Percentiles rank a stretch among this genome's conserved stretches.
These are phyloP conservation scores for Drosophila multiciliata DNA, from an alignment of 2,888 invertebrate species.

Conservation along the genomic window DNA sequence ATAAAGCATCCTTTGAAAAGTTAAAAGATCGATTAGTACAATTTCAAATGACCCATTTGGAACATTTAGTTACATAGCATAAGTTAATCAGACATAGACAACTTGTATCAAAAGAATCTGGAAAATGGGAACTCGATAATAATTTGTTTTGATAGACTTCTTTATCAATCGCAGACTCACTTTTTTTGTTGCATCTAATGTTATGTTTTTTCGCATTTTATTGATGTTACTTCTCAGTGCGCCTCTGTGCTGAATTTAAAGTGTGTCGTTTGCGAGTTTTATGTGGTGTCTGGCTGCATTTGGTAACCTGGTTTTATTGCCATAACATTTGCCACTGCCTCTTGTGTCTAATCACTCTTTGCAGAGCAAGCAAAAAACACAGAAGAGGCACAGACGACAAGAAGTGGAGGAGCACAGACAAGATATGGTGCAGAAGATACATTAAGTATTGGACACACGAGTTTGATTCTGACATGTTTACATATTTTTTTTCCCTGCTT, in stretches of 20 bases:
- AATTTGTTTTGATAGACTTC: slow-evolving; percentile 57
- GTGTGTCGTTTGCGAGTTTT: slow-evolving; percentile 65
- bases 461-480: slow-evolving; percentile 72
- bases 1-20: slow-evolving; percentile 1
- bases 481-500: slow-evolving; percentile 42
- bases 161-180: slow-evolving; percentile 76
- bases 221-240: slow-evolving; percentile 40
- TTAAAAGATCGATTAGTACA: not conserved
- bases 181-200: slow-evolving; percentile 36
- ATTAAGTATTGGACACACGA: slow-evolving; percentile 73
- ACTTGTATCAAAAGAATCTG: slow-evolving; percentile 4
- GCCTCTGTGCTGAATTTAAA: slow-evolving; percentile 58
- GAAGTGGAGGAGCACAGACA: slow-evolving; percentile 20
- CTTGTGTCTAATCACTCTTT: slow-evolving; percentile 71
- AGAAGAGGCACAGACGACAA: not conserved
- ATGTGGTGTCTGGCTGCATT: slow-evolving; percentile 72
- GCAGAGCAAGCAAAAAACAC: slow-evolving; percentile 26
- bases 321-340: slow-evolving; percentile 70
- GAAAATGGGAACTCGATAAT: slow-evolving; percentile 22
- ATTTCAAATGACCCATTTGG: not conserved
- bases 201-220: slow-evolving; percentile 28
- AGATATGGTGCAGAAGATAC: slow-evolving; percentile 71
- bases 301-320: slow-evolving; percentile 80
- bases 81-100: not conserved
- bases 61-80: slow-evolving; percentile 4